Evolutionary conservation across 2,888 invertebrate genomes (phyloP), one percentile per base, ranked within the genome.

Genomic region (Tanytarsus gracilentus): DNA sequence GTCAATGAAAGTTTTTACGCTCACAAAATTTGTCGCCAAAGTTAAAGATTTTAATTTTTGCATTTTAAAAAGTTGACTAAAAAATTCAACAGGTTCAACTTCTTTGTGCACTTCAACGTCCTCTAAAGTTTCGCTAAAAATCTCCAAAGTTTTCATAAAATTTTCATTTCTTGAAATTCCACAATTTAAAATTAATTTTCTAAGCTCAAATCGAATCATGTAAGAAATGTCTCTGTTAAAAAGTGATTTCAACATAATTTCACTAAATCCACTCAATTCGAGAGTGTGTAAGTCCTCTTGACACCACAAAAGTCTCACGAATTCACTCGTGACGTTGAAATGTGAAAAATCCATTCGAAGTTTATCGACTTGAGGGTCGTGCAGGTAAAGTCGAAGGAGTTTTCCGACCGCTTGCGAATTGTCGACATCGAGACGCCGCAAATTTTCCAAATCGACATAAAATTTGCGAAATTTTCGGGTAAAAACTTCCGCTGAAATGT

Each of bases 321-420:
- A 48, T 16, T 58, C 58, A 8, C 21, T 25, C 2, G 58, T 44
- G 1, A 58, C 58, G 27, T 58, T 58, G 27, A 40, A 58, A 30
- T 58, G 58, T 16, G 23, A 58, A 58, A 58, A 58, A 33, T 58
- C 58, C 4, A 58, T 30, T n/a, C 30, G 27, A 29, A 58, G 5
- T 2, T 48, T 8, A 4, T 58, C 27, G 5, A 58, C 58, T 21
- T 48, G 60, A 2, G 39, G 29, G 6, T 33, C n/a, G 14, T 36
- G 30, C 25, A 60, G 30, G 9, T 50, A 60, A 9, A 58, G 18
- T 4, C 50, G 6, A 16, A 25, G 5, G 1, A 60, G 21, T 18
- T 60, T 60, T 9, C 50, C 60, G 26, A 50, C 48, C 8, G 58
- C 50, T 36, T 60, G 33, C 16, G 60, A 60, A 29, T 60, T 60